Conservation (phyloP, 2,797 vertebrate genomes). For the Spinibarbus caldwelli region DNA sequence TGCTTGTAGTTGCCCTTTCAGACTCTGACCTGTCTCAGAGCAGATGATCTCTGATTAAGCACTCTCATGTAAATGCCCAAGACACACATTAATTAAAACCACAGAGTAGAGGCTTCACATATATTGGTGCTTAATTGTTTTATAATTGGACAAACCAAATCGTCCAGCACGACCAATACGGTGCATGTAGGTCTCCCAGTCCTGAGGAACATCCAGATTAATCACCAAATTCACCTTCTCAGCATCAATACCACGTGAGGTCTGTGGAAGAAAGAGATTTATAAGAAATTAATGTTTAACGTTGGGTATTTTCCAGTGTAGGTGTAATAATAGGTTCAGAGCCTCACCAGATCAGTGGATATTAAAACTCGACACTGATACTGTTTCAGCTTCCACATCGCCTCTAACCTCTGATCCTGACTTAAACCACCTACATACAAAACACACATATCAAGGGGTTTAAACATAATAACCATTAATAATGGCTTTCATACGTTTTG, state of each 20-base stretch:
- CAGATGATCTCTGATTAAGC: constrained; percentile 38
- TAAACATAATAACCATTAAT: constrained; percentile 9
- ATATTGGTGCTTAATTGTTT: background rate
- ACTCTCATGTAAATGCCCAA: constrained; percentile 22
- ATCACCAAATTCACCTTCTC: constrained; percentile 97
- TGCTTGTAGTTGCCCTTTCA: constrained; percentile 30
- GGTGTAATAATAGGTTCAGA: background rate
- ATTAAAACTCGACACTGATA: constrained; percentile 97
- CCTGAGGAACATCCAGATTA: constrained; percentile 92
- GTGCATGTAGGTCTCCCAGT: constrained; percentile 99
- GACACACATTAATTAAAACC: constrained; percentile 25
- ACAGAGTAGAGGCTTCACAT: constrained; percentile 1
- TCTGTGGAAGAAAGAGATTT: constrained; percentile 75
- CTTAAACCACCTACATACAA: constrained; percentile 86
- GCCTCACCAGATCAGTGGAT: constrained; percentile 94
- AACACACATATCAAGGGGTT: background rate
- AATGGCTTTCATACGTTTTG: background rate
- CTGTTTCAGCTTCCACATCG: constrained; percentile 95
- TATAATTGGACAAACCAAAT: constrained; percentile 77
- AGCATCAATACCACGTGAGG: constrained; percentile 95
- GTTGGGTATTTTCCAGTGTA: background rate
- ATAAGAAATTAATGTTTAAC: background rate
- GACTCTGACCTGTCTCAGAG: constrained; percentile 40
- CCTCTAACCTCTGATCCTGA: constrained; percentile 94
- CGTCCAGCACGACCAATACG: constrained; percentile 94